Percentiles rank a stretch among this genome's conserved stretches.
phyloP scores from a whole-genome alignment of 2,888 invertebrate species.

The Alsophila aescularia region DNA sequence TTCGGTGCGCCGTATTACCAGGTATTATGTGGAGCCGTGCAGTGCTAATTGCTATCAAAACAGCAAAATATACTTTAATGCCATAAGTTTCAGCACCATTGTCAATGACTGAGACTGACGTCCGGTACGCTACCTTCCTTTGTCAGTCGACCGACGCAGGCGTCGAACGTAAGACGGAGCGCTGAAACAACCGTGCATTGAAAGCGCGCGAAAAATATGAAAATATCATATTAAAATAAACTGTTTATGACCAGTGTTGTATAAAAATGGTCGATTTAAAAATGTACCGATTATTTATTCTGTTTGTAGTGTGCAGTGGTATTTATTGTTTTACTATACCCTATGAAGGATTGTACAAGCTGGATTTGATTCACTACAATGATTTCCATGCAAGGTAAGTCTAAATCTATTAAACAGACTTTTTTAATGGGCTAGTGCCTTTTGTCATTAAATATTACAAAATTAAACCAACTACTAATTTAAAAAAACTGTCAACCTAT shows the following conservation, averaged over 20 bases:
- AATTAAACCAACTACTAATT: too few species aligned
- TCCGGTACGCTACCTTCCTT: background rate
- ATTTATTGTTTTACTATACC: conserved; percentile 30
- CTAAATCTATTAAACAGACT: too few species aligned
- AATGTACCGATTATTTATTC: conserved; percentile 5
- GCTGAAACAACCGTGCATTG: background rate
- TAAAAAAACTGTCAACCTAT: too few species aligned
- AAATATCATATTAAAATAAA: background rate
- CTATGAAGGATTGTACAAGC: conserved; percentile 33
- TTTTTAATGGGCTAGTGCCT: too few species aligned
- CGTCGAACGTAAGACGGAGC: conserved; percentile 1
- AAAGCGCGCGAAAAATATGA: background rate
- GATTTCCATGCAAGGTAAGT: conserved; percentile 82
- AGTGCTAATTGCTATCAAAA: too few species aligned
- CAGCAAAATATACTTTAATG: too few species aligned
- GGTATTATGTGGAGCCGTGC: too few species aligned
- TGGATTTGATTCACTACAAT: conserved; percentile 83
- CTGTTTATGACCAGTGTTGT: background rate
- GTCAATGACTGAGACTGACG: background rate
- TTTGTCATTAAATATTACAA: too few species aligned
- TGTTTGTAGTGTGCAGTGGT: conserved; percentile 10
- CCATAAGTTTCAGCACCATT: background rate
- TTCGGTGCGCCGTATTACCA: too few species aligned
- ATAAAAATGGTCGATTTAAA: conserved; percentile 7
- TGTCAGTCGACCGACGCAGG: conserved; percentile 6